These are phyloP conservation scores for Tachina lurida DNA, from an alignment of 2,888 invertebrate species.

Conservation along the genomic window DNA sequence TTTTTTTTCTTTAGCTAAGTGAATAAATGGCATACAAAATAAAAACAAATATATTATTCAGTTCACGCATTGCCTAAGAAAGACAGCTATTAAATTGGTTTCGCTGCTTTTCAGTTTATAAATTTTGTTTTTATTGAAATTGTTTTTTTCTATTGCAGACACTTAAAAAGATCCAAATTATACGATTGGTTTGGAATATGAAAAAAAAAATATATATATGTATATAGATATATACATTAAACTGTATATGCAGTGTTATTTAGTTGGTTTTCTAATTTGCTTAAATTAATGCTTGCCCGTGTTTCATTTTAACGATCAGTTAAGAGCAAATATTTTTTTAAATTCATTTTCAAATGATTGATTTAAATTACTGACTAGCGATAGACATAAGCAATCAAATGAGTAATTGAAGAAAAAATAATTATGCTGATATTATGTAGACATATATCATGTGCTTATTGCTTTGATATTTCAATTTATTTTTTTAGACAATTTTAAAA, in stretches of 20 bases:
- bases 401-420: neutral
- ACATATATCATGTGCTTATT: neutral
- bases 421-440: neutral
- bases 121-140: neutral
- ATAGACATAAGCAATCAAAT: neutral
- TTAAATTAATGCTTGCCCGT: constrained; percentile 43
- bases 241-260: constrained; percentile 51
- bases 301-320: constrained; percentile 24
- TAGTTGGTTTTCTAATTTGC: constrained; percentile 61
- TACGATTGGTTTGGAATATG: constrained; percentile 1
- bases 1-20: neutral
- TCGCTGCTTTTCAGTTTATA: constrained; percentile 19
- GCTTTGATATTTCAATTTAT: too few species aligned
- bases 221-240: neutral
- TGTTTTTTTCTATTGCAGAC: constrained; percentile 34
- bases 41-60: constrained; percentile 58
- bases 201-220: too few species aligned
- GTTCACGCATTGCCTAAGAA: constrained; percentile 69
- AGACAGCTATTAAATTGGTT: constrained; percentile 65
- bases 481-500: too few species aligned
- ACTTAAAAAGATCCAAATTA: constrained; percentile 51
- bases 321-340: constrained; percentile 8
- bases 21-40: neutral
- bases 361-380: constrained; percentile 53
- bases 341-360: constrained; percentile 52